Base-by-base conservation (phyloP, 2,113 vertebrate genomes). In the Malurus alboscapulatus region DNA sequence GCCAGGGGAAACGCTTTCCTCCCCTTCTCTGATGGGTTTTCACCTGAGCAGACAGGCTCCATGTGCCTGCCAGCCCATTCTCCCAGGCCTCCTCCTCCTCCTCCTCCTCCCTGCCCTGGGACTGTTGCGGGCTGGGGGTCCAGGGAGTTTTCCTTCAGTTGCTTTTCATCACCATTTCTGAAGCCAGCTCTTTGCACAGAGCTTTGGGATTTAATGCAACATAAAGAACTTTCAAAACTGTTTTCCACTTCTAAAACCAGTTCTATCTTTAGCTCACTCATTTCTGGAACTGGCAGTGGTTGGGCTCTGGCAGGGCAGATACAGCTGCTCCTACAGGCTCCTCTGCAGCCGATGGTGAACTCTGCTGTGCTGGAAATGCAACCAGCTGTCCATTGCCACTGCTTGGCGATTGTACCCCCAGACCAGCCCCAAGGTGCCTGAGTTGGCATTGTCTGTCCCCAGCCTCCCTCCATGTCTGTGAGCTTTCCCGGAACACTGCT, bases 401-500 rank as follows among this genome's bases (percentile, higher is more conserved):
- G 9, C 54, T 58, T 76, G 44, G 30, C 38, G 10, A 38, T 38
- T 71, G 29, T 10, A 16, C 40, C 30, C 72, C 38, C 2, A 14
- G 55, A 8, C 5, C 67, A 82, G 51, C 63, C 67, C 58, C 72
- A 15, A 6, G 38, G 32, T 19, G 45, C 74, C 68, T 24, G 25
- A 40, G 17, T 2, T n/a, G 68, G 32, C 6, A 21, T 9, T 66
- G 51, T 84, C 36, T 24, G 22, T 26, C 27, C 20, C 63, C 69
- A 61, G 63, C 3, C 50, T 45, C 76, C 19, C 32, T n/a, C 61
- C 18, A 0, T 2, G 17, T 54, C 66, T 7, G 0, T 1, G n/a
- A 0, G 1, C 85, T 40, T 45, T 44, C 58, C 72, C 0, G 0
- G 53, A 36, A 72, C 3, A 0, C 10, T 25, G 26, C 29, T 30